phyloP scores from a whole-genome alignment of 2,888 invertebrate species.

The Ceratothoa steindachneri region DNA sequence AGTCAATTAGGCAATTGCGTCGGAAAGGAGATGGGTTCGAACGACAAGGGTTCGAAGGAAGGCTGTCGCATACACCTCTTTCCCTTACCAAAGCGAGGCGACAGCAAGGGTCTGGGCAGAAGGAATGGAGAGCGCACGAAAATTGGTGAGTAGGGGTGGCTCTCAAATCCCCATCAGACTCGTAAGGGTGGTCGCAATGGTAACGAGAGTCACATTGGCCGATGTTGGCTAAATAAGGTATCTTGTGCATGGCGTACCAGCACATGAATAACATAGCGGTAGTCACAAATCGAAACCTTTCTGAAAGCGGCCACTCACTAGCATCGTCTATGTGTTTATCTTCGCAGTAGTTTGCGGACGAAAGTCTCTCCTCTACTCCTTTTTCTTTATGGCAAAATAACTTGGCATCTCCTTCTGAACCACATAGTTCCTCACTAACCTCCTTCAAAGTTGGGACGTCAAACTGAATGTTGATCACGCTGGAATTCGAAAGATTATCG shows the following conservation, averaged over 20 bases:
- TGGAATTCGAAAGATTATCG: not conserved
- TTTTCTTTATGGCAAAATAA: not conserved
- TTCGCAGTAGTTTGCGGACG: not conserved
- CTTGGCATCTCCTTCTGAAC: not conserved
- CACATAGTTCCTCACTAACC: not conserved
- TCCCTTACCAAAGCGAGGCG: constrained; percentile 56
- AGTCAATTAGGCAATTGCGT: constrained; percentile 54
- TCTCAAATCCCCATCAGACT: constrained; percentile 59
- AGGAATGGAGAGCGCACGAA: constrained; percentile 63
- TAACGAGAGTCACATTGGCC: constrained; percentile 63
- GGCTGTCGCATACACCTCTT: constrained; percentile 55
- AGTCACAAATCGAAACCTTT: constrained; percentile 49
- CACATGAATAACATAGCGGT: constrained; percentile 66
- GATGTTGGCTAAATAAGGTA: constrained; percentile 54
- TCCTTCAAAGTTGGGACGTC: not conserved
- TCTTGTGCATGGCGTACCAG: constrained; percentile 61
- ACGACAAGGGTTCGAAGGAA: constrained; percentile 59
- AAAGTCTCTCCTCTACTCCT: not conserved
- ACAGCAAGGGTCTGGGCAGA: constrained; percentile 66
- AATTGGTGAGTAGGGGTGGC: constrained; percentile 59
- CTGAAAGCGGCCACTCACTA: not conserved
- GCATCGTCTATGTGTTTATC: not conserved
- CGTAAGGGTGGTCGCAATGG: constrained; percentile 56
- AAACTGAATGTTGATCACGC: not conserved
- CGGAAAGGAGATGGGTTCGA: constrained; percentile 52